Conservation (phyloP, 2,888 invertebrate genomes). For the Cephonodes hylas region DNA sequence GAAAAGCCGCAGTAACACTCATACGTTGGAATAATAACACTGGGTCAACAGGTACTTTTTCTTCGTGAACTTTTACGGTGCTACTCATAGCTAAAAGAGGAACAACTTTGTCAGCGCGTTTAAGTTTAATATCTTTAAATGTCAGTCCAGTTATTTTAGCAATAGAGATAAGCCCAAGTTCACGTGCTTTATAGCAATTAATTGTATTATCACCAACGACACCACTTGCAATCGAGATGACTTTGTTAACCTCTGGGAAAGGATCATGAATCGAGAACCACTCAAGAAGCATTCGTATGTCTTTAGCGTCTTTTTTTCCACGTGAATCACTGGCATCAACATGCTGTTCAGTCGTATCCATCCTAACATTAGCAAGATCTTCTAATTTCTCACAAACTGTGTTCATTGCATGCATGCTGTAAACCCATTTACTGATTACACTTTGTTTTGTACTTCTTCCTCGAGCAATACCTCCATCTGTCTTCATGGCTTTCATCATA, state of each 20-base stretch:
- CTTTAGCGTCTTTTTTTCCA: conserved; percentile 23
- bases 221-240: conserved; percentile 29
- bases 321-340: conserved; percentile 26
- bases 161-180: conserved; percentile 34
- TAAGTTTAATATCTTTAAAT: conserved; percentile 40
- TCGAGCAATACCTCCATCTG: conserved; percentile 52
- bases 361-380: conserved; percentile 21
- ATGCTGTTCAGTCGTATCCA: conserved; percentile 25
- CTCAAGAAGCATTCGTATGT: conserved; percentile 22
- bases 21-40: conserved; percentile 44
- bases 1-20: conserved; percentile 30
- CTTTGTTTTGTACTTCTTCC: conserved; percentile 51
- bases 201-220: conserved; percentile 30
- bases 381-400: conserved; percentile 21
- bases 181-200: conserved; percentile 32
- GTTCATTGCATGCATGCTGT: conserved; percentile 16
- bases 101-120: conserved; percentile 41
- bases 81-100: conserved; percentile 41
- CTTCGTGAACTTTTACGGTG: conserved; percentile 41
- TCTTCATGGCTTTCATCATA: conserved; percentile 47
- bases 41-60: conserved; percentile 37
- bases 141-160: conserved; percentile 35
- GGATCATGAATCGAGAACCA: conserved; percentile 27
- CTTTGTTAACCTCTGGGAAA: conserved; percentile 24
- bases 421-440: conserved; percentile 42